phyloP scores from a whole-genome alignment of 2,113 vertebrate genomes.

The Cyprinodon brontotheroides region DNA sequence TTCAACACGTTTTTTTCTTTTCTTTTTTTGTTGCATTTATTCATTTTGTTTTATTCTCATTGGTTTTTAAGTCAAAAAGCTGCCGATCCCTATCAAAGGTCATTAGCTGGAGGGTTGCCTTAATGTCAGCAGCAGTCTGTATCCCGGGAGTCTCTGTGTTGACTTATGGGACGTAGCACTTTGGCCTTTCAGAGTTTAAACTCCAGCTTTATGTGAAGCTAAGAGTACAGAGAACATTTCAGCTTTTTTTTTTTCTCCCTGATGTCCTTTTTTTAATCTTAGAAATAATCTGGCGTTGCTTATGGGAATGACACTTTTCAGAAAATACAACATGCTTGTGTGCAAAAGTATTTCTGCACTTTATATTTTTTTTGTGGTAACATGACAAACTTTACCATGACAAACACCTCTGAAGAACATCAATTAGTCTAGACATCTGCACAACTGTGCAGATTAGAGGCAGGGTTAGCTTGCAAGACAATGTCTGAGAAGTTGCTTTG shows the following conservation, averaged over 20 bases:
- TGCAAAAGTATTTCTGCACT: not conserved
- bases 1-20: conserved; percentile 56
- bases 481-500: too few relatives aligned
- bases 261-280: conserved; percentile 19
- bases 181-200: conserved; percentile 57
- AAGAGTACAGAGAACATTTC: conserved; percentile 18
- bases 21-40: conserved; percentile 43
- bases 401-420: too few relatives aligned
- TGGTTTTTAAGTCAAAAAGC: conserved; percentile 55
- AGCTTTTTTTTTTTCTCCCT: conserved; percentile 19
- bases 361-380: not conserved
- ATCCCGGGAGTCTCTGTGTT: conserved; percentile 53
- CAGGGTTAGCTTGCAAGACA: too few relatives aligned
- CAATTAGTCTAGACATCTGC: too few relatives aligned
- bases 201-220: conserved; percentile 26
- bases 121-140: conserved; percentile 52
- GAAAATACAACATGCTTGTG: not conserved
- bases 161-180: conserved; percentile 48
- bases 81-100: conserved; percentile 70
- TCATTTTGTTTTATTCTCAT: conserved; percentile 39
- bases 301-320: not conserved
- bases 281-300: conserved; percentile 22
- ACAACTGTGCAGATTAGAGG: too few relatives aligned
- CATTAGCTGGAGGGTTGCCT: conserved; percentile 53
- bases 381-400: not conserved